A percentile compares a stretch with the other conserved stretches of the same genome.
phyloP scores from a whole-genome alignment of 2,113 vertebrate species.

The Barbus barbus region DNA sequence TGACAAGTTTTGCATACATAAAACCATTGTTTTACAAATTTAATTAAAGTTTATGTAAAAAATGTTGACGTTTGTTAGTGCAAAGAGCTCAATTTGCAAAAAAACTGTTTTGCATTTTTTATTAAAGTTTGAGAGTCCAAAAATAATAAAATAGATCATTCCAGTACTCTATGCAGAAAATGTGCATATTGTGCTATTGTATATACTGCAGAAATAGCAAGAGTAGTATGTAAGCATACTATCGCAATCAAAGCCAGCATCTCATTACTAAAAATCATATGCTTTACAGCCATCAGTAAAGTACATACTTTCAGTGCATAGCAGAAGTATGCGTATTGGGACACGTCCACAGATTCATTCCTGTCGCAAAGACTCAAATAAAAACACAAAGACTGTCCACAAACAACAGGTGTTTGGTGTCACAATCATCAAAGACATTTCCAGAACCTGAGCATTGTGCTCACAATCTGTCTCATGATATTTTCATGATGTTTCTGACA shows the following conservation, averaged over 20 bases:
- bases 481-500: slow-evolving; percentile 27
- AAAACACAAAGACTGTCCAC: background rate
- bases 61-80: too few relatives aligned
- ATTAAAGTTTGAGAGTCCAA: too few relatives aligned
- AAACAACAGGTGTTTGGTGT: slow-evolving; percentile 38
- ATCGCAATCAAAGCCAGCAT: background rate
- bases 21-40: too few relatives aligned
- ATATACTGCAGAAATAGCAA: too few relatives aligned
- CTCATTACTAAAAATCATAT: background rate
- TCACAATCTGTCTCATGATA: slow-evolving; percentile 45
- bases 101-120: too few relatives aligned
- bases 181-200: too few relatives aligned
- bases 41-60: too few relatives aligned
- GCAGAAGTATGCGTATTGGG: too few relatives aligned
- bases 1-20: too few relatives aligned
- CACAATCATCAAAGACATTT: slow-evolving; percentile 53
- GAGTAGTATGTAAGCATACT: background rate
- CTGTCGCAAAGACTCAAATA: background rate
- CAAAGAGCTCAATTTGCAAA: too few relatives aligned
- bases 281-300: background rate
- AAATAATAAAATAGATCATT: too few relatives aligned
- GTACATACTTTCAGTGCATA: background rate
- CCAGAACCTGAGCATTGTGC: slow-evolving; percentile 16
- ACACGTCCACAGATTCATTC: background rate
- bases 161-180: too few relatives aligned